Conservation (phyloP, 2,113 vertebrate genomes). For the Willisornis vidua region DNA sequence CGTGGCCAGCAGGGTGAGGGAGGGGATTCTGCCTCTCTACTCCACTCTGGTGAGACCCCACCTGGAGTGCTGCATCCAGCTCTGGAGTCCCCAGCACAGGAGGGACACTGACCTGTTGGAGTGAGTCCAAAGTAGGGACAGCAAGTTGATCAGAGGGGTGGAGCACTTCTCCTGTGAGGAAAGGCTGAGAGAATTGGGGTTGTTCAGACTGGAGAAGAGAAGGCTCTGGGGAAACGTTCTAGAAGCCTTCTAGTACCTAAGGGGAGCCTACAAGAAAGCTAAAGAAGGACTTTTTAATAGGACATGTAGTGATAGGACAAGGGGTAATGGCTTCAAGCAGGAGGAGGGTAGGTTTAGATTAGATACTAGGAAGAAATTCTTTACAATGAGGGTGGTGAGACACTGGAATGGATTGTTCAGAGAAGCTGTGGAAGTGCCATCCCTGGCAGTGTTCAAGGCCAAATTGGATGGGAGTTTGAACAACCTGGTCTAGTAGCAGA, state of each 20-base stretch:
- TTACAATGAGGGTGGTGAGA: background rate
- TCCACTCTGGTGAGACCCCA: background rate
- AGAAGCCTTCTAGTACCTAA: background rate
- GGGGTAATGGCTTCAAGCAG: background rate
- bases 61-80: background rate
- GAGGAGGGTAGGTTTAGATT: background rate
- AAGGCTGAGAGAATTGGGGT: background rate
- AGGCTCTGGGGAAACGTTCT: background rate
- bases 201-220: background rate
- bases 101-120: rapidly evolving
- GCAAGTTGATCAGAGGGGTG: background rate
- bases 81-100: rapidly evolving
- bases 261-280: background rate
- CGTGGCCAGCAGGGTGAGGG: rapidly evolving
- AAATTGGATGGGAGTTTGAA: background rate
- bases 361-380: background rate
- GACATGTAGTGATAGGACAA: background rate
- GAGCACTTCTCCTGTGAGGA: background rate
- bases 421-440: background rate
- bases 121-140: background rate
- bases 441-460: background rate
- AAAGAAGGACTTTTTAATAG: background rate
- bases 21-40: background rate
- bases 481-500: background rate
- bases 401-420: background rate